Conservation (phyloP, 2,888 invertebrate species). For the Clivina fossor region DNA sequence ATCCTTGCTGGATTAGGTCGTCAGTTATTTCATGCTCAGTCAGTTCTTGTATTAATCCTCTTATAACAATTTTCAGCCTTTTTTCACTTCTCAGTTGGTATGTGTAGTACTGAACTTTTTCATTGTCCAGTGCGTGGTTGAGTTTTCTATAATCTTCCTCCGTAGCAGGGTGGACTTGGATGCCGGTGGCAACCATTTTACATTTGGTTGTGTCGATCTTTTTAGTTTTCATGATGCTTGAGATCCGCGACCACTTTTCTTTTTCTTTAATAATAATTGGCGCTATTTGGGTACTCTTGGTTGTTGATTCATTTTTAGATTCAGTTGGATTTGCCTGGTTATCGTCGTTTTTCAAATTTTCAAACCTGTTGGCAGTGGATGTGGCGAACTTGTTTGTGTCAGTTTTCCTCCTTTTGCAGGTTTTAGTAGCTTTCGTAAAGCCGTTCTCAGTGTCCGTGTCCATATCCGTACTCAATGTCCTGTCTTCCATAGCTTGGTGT, state of each 20-base stretch:
- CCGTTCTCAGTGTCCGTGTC: too few relatives aligned
- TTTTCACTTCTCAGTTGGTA: conserved; percentile 49
- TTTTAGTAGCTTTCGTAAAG: too few relatives aligned
- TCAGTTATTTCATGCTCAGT: conserved; percentile 46
- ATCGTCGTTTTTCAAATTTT: too few relatives aligned
- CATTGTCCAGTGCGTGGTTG: conserved; percentile 47
- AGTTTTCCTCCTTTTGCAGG: too few relatives aligned
- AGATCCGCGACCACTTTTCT: not conserved
- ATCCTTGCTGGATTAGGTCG: conserved; percentile 45
- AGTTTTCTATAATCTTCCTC: conserved; percentile 46
- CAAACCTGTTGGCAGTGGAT: not conserved
- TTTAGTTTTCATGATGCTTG: conserved; percentile 1
- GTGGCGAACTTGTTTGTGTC: too few relatives aligned
- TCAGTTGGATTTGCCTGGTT: too few relatives aligned
- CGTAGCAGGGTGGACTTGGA: conserved; percentile 6
- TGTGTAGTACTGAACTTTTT: conserved; percentile 51
- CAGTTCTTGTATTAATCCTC: conserved; percentile 47
- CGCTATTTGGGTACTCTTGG: not conserved
- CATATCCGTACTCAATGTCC: too few relatives aligned
- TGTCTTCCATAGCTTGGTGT: too few relatives aligned
- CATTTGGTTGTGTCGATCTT: not conserved
- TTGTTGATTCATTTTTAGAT: too few relatives aligned
- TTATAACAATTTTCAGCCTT: conserved; percentile 51
- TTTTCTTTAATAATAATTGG: not conserved
- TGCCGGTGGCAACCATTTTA: conserved; percentile 1